Conservation (phyloP, 2,113 vertebrate species). For the Toxotes chatareus region DNA sequence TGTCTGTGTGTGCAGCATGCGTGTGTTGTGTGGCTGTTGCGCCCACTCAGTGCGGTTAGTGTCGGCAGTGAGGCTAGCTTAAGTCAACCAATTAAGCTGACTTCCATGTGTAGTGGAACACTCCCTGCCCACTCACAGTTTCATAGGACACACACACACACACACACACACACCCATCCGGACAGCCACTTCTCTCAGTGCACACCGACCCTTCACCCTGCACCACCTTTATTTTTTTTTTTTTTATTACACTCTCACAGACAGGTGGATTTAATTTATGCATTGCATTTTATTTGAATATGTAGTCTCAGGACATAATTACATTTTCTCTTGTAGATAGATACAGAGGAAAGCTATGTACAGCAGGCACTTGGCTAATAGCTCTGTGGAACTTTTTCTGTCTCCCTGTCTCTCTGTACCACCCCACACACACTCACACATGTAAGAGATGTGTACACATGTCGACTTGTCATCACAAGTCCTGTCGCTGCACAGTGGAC, state of each 20-base stretch:
- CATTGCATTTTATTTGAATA: slow-evolving; percentile 64
- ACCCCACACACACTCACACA: background rate
- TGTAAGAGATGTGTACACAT: background rate
- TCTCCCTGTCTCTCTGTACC: background rate
- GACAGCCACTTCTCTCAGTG: slow-evolving; percentile 11
- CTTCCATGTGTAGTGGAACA: slow-evolving; percentile 48
- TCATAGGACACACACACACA: slow-evolving; percentile 27
- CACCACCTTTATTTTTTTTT: too few species aligned
- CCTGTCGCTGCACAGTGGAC: slow-evolving; percentile 3
- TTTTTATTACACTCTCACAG: slow-evolving; percentile 60
- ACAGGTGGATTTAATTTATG: slow-evolving; percentile 67
- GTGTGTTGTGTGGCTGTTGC: background rate
- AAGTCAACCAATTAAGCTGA: slow-evolving; percentile 66
- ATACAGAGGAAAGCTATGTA: slow-evolving; percentile 29
- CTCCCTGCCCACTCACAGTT: slow-evolving; percentile 44
- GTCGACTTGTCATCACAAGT: slow-evolving; percentile 3
- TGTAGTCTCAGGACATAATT: slow-evolving; percentile 56
- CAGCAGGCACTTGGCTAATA: slow-evolving; percentile 22
- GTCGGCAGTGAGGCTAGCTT: slow-evolving; percentile 30
- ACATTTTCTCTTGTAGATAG: slow-evolving; percentile 45
- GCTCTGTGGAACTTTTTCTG: background rate
- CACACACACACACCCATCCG: background rate
- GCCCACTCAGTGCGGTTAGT: slow-evolving; percentile 33
- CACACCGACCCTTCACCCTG: background rate
- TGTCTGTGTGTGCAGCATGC: too few species aligned